Evolutionary conservation across 2,888 invertebrate genomes (phyloP).

Genomic region (Carterocephalus palaemon): DNA sequence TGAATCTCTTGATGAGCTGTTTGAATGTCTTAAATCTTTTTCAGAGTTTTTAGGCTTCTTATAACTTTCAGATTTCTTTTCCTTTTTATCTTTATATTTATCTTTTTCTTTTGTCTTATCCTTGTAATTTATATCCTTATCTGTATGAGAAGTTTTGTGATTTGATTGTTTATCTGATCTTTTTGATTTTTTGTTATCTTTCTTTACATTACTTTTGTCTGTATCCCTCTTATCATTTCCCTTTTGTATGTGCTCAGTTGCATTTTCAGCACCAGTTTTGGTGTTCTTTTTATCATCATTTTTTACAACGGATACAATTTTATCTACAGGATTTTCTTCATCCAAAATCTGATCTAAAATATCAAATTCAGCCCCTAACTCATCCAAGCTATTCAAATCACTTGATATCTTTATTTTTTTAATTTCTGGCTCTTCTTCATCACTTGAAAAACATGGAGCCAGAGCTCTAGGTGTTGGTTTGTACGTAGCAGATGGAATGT

Average conservation of each 20-base stretch:
- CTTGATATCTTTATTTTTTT: slow-evolving; percentile 61
- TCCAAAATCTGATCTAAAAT: slow-evolving; percentile 73
- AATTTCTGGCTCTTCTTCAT: slow-evolving; percentile 65
- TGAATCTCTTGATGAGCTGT: slow-evolving; percentile 41
- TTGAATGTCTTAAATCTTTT: slow-evolving; percentile 41
- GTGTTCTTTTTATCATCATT: slow-evolving; percentile 37
- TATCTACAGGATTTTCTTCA: slow-evolving; percentile 56
- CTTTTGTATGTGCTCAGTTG: slow-evolving; percentile 37
- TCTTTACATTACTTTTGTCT: slow-evolving; percentile 35
- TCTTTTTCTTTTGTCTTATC: slow-evolving; percentile 42
- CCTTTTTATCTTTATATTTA: slow-evolving; percentile 43
- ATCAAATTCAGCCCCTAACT: slow-evolving; percentile 73
- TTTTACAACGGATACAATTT: slow-evolving; percentile 28
- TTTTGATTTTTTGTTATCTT: slow-evolving; percentile 41
- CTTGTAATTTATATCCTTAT: slow-evolving; percentile 48
- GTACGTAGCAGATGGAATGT: slow-evolving; percentile 55
- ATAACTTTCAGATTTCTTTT: slow-evolving; percentile 29
- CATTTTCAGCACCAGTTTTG: slow-evolving; percentile 35
- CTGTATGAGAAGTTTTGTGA: slow-evolving; percentile 56
- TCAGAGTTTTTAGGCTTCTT: slow-evolving; percentile 36
- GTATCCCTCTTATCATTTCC: slow-evolving; percentile 41
- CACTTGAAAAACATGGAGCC: slow-evolving; percentile 73
- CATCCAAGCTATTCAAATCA: slow-evolving; percentile 69
- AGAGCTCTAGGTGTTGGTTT: slow-evolving; percentile 68
- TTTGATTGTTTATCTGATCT: slow-evolving; percentile 49